phyloP scores from a whole-genome alignment of 2,797 vertebrate species.

The Danionella dracula region DNA sequence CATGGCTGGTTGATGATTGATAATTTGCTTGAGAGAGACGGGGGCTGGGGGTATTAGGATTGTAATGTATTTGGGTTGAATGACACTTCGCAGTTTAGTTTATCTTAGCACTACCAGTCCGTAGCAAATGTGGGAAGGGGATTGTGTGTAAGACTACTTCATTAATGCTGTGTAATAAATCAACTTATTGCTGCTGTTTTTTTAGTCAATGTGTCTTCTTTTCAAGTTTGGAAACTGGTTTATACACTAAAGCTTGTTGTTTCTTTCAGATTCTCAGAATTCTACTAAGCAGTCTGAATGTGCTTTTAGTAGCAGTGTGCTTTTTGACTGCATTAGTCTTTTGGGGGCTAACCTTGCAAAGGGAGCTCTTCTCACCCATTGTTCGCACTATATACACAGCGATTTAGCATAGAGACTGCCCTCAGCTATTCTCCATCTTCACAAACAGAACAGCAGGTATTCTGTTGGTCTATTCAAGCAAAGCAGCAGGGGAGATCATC shows the following conservation, averaged over 20 bases:
- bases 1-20: not conserved
- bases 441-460: slow-evolving; percentile 15
- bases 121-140: not conserved
- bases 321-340: not conserved
- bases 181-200: slow-evolving; percentile 44
- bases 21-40: not conserved
- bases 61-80: not conserved
- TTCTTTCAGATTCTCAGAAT: slow-evolving; percentile 4
- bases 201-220: not conserved
- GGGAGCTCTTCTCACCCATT: not conserved
- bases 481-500: slow-evolving; percentile 5
- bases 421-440: not conserved
- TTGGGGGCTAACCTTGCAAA: not conserved
- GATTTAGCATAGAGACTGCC: not conserved
- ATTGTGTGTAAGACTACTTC: slow-evolving; percentile 48
- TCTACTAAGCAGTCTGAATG: not conserved
- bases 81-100: not conserved
- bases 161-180: slow-evolving; percentile 58
- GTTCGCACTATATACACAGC: not conserved
- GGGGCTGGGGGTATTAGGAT: not conserved
- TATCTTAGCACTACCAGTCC: not conserved
- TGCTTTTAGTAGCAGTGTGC: not conserved
- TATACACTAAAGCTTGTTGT: slow-evolving; percentile 7
- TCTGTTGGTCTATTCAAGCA: not conserved
- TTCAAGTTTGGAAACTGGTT: not conserved